Conservation (phyloP, 2,797 vertebrate genomes). For the Luscinia megarhynchos region DNA sequence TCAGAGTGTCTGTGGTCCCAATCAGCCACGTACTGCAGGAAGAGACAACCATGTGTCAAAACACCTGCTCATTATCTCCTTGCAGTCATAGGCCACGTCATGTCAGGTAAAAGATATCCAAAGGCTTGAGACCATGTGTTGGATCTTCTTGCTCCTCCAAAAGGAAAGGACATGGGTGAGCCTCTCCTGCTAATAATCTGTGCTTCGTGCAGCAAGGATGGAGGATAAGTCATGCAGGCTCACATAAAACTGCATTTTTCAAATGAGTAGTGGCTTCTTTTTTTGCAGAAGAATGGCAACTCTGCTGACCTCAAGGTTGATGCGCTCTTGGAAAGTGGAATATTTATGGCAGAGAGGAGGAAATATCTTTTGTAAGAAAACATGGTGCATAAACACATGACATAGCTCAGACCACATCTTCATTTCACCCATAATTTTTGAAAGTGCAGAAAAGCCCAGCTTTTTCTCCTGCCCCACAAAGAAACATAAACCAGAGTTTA, state of each 20-base stretch:
- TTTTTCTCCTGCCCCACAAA: slow-evolving; percentile 62
- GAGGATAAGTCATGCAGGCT: not conserved
- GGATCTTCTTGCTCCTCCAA: not conserved
- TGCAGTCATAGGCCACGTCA: not conserved
- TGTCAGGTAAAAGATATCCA: not conserved
- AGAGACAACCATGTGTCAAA: rapidly evolving
- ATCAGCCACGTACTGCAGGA: not conserved
- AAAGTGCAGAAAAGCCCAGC: slow-evolving; percentile 49
- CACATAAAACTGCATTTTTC: slow-evolving; percentile 1
- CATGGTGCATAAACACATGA: not conserved
- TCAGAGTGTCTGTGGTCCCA: not conserved
- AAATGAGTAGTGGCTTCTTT: not conserved
- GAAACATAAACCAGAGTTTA: slow-evolving; percentile 80
- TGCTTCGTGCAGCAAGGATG: not conserved
- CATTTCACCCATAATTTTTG: slow-evolving; percentile 7
- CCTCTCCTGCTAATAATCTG: not conserved
- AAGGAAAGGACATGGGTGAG: not conserved
- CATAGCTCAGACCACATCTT: not conserved
- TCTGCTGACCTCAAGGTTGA: not conserved
- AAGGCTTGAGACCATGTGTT: not conserved
- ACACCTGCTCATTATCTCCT: not conserved
- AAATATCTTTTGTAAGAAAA: not conserved
- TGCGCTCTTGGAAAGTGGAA: slow-evolving; percentile 32
- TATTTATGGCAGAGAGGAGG: not conserved
- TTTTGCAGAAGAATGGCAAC: not conserved